Evolutionary conservation across 2,113 vertebrate species (phyloP).

Genomic region (Ophthalmolycus amberensis): DNA sequence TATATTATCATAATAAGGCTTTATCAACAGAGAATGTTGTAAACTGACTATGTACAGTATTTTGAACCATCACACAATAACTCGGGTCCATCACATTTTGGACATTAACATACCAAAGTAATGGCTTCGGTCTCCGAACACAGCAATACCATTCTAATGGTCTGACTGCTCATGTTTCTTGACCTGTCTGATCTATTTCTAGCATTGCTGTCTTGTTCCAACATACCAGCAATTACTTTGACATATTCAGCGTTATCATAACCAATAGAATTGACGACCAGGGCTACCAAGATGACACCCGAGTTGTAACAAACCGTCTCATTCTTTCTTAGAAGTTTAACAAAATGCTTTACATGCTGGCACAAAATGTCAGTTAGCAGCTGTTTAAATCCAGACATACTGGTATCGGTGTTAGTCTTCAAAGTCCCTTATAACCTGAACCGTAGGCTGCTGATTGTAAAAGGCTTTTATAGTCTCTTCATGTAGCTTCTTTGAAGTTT

Average conservation of each 20-base stretch:
- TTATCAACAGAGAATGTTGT: background rate
- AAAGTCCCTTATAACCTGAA: slow-evolving; percentile 31
- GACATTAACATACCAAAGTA: background rate
- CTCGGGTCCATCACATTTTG: background rate
- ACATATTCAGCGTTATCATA: background rate
- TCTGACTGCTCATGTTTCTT: background rate
- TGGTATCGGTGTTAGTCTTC: background rate
- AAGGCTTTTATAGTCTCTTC: slow-evolving; percentile 10
- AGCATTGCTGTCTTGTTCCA: background rate
- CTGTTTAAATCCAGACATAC: slow-evolving; percentile 5
- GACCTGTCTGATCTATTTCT: background rate
- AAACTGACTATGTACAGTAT: background rate
- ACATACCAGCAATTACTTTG: background rate
- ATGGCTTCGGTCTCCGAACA: background rate
- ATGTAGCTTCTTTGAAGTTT: slow-evolving; percentile 34
- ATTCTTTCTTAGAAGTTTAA: background rate
- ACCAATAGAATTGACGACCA: background rate
- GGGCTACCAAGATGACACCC: background rate
- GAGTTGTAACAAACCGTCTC: background rate
- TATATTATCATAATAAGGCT: background rate
- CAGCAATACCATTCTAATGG: background rate
- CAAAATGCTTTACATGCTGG: background rate
- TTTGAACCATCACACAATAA: background rate
- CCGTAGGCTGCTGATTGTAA: slow-evolving; percentile 8
- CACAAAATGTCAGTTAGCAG: background rate